Conservation (phyloP, 2,888 invertebrate species). For the Scrobipalpa costella region DNA sequence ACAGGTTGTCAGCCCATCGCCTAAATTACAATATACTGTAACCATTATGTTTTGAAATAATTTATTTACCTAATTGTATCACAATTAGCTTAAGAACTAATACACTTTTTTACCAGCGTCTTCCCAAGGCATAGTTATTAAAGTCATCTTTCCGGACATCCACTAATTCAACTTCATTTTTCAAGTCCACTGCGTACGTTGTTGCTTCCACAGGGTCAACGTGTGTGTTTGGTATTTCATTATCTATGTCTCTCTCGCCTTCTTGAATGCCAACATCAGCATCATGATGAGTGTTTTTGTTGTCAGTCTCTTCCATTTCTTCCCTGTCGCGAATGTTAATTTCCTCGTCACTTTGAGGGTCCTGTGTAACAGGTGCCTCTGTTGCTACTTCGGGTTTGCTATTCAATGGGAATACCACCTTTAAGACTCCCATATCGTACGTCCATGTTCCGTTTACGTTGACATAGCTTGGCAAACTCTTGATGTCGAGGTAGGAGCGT, state of each 20-base stretch:
- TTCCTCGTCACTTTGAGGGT: slow-evolving; percentile 32
- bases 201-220: slow-evolving; percentile 55
- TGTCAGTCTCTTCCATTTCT: slow-evolving; percentile 46
- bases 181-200: slow-evolving; percentile 65
- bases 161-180: slow-evolving; percentile 65
- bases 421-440: slow-evolving; percentile 51
- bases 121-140: not conserved
- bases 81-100: slow-evolving; percentile 27
- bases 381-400: slow-evolving; percentile 33
- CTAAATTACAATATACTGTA: too few species aligned
- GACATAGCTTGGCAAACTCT: slow-evolving; percentile 52
- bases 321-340: slow-evolving; percentile 46
- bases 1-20: too few species aligned
- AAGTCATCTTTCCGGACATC: slow-evolving; percentile 49
- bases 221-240: slow-evolving; percentile 35
- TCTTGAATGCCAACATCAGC: slow-evolving; percentile 50
- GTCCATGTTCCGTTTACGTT: slow-evolving; percentile 61
- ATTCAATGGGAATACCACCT: slow-evolving; percentile 57
- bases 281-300: slow-evolving; percentile 36
- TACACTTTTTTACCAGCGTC: not conserved
- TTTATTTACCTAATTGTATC: not conserved
- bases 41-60: too few species aligned
- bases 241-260: slow-evolving; percentile 39
- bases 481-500: slow-evolving; percentile 53
- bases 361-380: slow-evolving; percentile 32